These are phyloP conservation scores for Condylura cristata DNA, from an alignment of 2,113 vertebrate species.

Conservation along the genomic window DNA sequence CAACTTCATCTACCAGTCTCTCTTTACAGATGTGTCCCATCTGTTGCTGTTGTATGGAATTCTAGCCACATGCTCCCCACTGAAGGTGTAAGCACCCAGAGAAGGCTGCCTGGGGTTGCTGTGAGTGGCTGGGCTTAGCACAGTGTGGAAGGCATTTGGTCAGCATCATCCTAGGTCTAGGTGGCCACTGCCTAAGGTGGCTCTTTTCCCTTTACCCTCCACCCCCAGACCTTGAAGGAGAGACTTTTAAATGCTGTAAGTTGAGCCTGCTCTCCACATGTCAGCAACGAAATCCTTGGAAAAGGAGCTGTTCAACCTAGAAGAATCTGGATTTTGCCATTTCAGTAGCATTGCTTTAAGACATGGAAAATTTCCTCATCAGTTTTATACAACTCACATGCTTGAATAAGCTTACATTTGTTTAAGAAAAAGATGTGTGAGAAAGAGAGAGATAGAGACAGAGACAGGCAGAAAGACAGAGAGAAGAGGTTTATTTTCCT, in stretches of 20 bases:
- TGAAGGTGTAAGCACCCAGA: not conserved
- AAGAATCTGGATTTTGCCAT: conserved; percentile 73
- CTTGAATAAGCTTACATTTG: conserved; percentile 77
- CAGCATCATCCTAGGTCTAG: not conserved
- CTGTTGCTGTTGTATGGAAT: not conserved
- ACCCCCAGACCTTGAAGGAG: not conserved
- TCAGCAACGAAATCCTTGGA: not conserved
- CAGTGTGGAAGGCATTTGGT: not conserved
- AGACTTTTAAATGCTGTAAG: not conserved
- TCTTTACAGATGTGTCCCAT: conserved; percentile 36
- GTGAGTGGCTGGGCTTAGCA: not conserved
- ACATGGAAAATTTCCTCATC: conserved; percentile 79
- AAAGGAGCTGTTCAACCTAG: conserved; percentile 59
- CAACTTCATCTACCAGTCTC: conserved; percentile 50
- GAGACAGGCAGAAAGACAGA: conserved; percentile 30
- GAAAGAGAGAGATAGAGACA: not conserved
- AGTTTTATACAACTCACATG: conserved; percentile 81
- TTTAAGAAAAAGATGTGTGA: conserved; percentile 52
- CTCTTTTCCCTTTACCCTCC: too few species aligned
- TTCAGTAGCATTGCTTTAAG: conserved; percentile 69
- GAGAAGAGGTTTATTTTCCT: conserved; percentile 78
- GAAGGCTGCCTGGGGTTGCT: not conserved
- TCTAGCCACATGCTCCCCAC: not conserved
- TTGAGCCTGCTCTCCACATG: not conserved
- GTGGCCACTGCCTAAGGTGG: not conserved